A percentile compares a stretch with the other conserved stretches of the same genome.
phyloP scores from a whole-genome alignment of 2,113 vertebrate species.

The Pseudopodoces humilis region DNA sequence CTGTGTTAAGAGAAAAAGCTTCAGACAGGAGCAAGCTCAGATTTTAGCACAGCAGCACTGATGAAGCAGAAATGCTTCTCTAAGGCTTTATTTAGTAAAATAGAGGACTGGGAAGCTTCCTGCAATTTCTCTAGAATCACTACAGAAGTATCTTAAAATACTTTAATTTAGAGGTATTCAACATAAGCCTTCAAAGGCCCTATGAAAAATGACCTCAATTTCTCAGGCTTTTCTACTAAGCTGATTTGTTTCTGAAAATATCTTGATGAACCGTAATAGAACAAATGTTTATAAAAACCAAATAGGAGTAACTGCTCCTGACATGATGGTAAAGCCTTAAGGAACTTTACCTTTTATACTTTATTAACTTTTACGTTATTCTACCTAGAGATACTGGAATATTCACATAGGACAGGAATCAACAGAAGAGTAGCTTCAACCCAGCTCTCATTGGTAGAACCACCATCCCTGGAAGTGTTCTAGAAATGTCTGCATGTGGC shows the following conservation, averaged over 20 bases:
- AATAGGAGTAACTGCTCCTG: not conserved
- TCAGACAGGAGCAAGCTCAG: not conserved
- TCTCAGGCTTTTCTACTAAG: not conserved
- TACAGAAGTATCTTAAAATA: not conserved
- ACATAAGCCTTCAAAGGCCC: not conserved
- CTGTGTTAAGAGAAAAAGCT: not conserved
- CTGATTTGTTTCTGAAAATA: constrained; percentile 1
- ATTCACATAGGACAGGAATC: not conserved
- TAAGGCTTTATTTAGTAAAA: not conserved
- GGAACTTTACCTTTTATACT: not conserved
- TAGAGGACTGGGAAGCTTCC: not conserved
- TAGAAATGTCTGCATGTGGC: not conserved
- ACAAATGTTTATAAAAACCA: not conserved
- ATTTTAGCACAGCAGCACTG: not conserved
- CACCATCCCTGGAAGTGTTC: not conserved
- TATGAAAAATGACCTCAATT: not conserved
- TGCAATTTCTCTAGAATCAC: not conserved
- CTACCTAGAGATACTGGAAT: not conserved
- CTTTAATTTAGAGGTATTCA: not conserved
- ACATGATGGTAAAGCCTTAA: not conserved
- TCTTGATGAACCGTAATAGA: not conserved
- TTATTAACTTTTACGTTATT: not conserved
- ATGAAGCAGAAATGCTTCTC: not conserved
- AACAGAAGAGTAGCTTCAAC: not conserved
- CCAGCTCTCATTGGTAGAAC: not conserved